Percentiles rank a stretch among this genome's conserved stretches.
phyloP scores from a whole-genome alignment of 2,888 invertebrate species.

The Marasmarcha lunaedactyla region DNA sequence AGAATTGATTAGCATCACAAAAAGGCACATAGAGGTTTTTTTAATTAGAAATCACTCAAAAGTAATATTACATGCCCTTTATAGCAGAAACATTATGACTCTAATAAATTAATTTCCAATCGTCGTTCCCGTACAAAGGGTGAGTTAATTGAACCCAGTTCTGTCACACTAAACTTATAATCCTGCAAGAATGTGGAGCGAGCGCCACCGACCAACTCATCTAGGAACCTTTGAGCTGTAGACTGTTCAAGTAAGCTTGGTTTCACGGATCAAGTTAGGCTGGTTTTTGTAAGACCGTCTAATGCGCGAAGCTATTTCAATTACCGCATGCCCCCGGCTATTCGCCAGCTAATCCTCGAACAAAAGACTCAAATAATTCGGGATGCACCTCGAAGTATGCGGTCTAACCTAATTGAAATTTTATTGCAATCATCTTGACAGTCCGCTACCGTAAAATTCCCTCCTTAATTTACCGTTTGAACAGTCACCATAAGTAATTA shows the following conservation, averaged over 20 bases:
- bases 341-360: slow-evolving; percentile 39
- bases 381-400: slow-evolving; percentile 21
- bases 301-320: slow-evolving; percentile 44
- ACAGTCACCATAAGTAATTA: slow-evolving; percentile 6
- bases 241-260: too few relatives aligned
- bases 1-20: too few relatives aligned
- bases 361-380: slow-evolving; percentile 36
- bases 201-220: slow-evolving; percentile 9
- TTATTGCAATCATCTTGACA: slow-evolving; percentile 36
- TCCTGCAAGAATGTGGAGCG: slow-evolving; percentile 30
- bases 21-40: too few relatives aligned
- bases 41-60: too few relatives aligned
- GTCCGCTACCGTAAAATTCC: slow-evolving; percentile 16
- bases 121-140: slow-evolving; percentile 27
- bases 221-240: neutral
- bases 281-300: slow-evolving; percentile 24
- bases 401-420: slow-evolving; percentile 37
- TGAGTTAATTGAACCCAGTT: slow-evolving; percentile 36
- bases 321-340: slow-evolving; percentile 27
- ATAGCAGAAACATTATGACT: slow-evolving; percentile 18
- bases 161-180: slow-evolving; percentile 39
- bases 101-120: slow-evolving; percentile 46
- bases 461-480: neutral
- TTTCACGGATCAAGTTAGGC: slow-evolving; percentile 8
- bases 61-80: too few relatives aligned